These are phyloP conservation scores for Ciconia boyciana DNA, from an alignment of 2,113 vertebrate species.

Conservation along the genomic window DNA sequence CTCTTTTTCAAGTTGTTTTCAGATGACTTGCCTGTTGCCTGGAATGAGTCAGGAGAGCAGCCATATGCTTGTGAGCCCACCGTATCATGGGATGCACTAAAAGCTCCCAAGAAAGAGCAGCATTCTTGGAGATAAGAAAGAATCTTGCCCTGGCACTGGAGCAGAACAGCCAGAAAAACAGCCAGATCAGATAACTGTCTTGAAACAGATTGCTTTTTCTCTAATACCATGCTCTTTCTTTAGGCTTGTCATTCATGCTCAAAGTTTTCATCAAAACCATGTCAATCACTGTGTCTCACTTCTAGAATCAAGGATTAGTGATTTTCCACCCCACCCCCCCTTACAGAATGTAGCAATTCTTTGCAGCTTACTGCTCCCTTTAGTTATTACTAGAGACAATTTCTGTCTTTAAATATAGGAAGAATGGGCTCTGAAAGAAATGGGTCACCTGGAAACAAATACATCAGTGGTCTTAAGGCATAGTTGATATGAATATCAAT, in stretches of 20 bases:
- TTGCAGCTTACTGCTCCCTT: not conserved
- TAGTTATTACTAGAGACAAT: not conserved
- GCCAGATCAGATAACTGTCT: constrained; percentile 61
- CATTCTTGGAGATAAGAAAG: constrained; percentile 10
- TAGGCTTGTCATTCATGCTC: constrained; percentile 61
- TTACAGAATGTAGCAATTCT: not conserved
- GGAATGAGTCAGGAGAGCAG: not conserved
- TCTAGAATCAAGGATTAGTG: constrained; percentile 1
- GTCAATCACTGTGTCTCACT: constrained; percentile 40
- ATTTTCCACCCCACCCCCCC: not conserved
- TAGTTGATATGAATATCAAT: not conserved
- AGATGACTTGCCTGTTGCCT: not conserved
- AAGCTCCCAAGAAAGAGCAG: constrained; percentile 45
- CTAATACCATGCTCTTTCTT: constrained; percentile 57
- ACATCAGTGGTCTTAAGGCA: not conserved
- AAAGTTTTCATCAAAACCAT: constrained; percentile 38
- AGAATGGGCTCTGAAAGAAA: not conserved
- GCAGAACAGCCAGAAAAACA: constrained; percentile 36
- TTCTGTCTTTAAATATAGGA: not conserved
- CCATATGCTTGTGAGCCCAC: not conserved
- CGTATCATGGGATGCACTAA: not conserved
- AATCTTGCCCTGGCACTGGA: constrained; percentile 40
- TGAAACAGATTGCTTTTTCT: constrained; percentile 63
- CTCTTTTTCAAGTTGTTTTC: not conserved
- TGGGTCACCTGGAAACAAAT: not conserved